Evolutionary conservation across 2,797 vertebrate genomes (phyloP).

Genomic region (Anguilla megastoma): DNA sequence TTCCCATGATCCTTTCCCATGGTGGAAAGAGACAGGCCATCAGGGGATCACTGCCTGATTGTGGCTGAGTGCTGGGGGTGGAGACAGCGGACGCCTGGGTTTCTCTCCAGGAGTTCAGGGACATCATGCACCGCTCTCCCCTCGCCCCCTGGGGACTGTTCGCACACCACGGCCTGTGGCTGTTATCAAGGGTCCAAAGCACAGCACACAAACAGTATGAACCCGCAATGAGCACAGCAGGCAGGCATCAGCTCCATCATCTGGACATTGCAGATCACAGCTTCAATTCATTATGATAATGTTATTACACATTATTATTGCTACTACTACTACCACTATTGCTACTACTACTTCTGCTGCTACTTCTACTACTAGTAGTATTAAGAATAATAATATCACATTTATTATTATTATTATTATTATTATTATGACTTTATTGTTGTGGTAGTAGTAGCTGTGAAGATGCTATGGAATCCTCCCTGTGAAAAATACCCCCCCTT

Average conservation of each 20-base stretch:
- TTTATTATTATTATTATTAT: neutral
- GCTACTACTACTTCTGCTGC: neutral
- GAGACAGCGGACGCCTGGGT: constrained; percentile 27
- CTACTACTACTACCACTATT: neutral
- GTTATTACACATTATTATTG: neutral
- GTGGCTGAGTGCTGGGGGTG: constrained; percentile 17
- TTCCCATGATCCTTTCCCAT: neutral
- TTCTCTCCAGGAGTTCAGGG: neutral
- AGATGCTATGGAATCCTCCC: neutral
- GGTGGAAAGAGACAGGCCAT: constrained; percentile 33
- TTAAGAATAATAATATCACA: neutral
- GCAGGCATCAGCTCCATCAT: neutral
- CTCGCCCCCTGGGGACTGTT: neutral
- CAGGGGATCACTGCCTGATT: constrained; percentile 6
- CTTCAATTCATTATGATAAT: neutral
- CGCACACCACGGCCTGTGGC: neutral
- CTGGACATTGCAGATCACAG: neutral
- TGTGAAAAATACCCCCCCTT: too few species aligned
- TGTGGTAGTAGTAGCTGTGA: neutral
- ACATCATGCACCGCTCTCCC: neutral
- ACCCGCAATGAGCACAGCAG: neutral
- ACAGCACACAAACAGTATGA: neutral
- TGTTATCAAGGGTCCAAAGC: neutral
- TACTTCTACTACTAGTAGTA: neutral
- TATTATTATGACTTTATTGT: neutral